A percentile compares a stretch with the other conserved stretches of the same genome.
Evolutionary conservation across 2,113 vertebrate genomes (phyloP).

Genomic region (Pelobates fuscus): DNA sequence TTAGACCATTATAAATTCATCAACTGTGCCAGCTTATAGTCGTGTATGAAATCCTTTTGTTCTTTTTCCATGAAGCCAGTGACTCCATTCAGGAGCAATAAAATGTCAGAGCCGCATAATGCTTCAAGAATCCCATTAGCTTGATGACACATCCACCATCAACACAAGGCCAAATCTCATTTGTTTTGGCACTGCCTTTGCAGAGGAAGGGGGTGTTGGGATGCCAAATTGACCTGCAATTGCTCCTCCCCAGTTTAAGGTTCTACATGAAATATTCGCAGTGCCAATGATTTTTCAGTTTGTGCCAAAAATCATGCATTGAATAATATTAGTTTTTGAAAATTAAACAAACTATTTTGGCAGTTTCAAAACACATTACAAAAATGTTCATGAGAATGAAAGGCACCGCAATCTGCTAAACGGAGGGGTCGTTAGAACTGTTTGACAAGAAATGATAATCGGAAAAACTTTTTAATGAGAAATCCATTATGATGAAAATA

Average conservation of each 20-base stretch:
- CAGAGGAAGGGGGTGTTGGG: background rate
- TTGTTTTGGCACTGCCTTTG: conserved; percentile 20
- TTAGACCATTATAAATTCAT: background rate
- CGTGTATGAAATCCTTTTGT: conserved; percentile 10
- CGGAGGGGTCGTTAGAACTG: background rate
- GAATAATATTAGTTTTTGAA: conserved; percentile 11
- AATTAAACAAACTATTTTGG: conserved; percentile 14
- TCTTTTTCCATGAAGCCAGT: conserved; percentile 11
- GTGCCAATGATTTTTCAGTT: background rate
- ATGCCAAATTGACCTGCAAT: conserved; percentile 22
- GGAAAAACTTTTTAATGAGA: background rate
- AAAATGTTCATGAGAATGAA: conserved; percentile 9
- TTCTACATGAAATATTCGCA: conserved; percentile 3
- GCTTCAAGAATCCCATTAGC: conserved; percentile 17
- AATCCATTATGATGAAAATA: background rate
- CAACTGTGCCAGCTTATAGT: background rate
- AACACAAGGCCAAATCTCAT: conserved; percentile 5
- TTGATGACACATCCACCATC: conserved; percentile 22
- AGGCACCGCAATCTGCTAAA: background rate
- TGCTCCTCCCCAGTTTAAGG: conserved; percentile 22
- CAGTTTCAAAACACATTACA: background rate
- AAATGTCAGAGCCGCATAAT: conserved; percentile 28
- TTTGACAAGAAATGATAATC: background rate
- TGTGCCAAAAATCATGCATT: conserved; percentile 5
- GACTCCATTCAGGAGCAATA: background rate